phyloP scores from a whole-genome alignment of 2,797 vertebrate genomes.

The Paedocypris micromegethes region DNA sequence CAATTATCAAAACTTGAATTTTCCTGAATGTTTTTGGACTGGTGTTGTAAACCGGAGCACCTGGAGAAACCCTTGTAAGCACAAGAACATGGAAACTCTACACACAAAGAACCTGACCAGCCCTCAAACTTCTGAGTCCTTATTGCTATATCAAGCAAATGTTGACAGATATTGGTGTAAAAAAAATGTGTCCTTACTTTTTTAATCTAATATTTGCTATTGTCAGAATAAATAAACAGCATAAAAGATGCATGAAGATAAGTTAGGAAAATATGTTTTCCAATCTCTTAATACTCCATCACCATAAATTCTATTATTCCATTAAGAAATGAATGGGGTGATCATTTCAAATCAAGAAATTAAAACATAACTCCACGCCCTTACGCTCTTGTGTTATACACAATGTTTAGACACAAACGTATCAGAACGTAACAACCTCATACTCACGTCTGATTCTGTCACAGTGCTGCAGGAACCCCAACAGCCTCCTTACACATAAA shows the following conservation, averaged over 20 bases:
- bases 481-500: conserved; percentile 90
- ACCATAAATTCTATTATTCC: conserved; percentile 61
- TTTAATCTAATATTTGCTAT: too few species aligned
- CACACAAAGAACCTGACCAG: too few species aligned
- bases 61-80: too few species aligned
- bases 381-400: conserved; percentile 50
- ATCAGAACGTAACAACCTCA: conserved; percentile 96
- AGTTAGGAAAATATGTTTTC: too few species aligned
- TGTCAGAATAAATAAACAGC: too few species aligned
- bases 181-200: too few species aligned
- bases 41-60: too few species aligned
- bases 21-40: not conserved
- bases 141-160: too few species aligned
- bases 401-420: conserved; percentile 78
- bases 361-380: conserved; percentile 71
- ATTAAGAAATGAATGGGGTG: conserved; percentile 53
- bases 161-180: too few species aligned
- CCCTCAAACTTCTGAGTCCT: too few species aligned
- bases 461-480: conserved; percentile 91
- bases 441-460: conserved; percentile 96
- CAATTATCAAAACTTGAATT: not conserved
- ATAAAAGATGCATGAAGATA: too few species aligned
- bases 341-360: conserved; percentile 71
- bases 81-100: too few species aligned
- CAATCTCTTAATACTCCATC: conserved; percentile 51